phyloP scores from a whole-genome alignment of 2,797 vertebrate genomes.

The Mormyrops attenuatus region DNA sequence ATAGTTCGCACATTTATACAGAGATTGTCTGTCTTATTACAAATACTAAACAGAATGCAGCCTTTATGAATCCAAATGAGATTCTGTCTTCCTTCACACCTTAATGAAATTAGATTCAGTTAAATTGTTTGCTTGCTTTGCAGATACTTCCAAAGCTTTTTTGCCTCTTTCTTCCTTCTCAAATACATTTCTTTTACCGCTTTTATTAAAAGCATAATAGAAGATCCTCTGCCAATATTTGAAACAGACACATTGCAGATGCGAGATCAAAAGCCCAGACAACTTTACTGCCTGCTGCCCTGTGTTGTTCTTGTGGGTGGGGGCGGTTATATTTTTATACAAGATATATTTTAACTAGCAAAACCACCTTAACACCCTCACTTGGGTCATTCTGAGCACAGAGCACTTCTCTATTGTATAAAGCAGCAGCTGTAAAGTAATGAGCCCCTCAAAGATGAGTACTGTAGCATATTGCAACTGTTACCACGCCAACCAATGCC shows the following conservation, averaged over 20 bases:
- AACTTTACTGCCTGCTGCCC: background rate
- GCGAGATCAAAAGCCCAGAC: background rate
- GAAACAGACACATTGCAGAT: background rate
- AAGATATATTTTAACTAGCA: background rate
- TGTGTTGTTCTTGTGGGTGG: background rate
- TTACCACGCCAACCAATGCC: background rate
- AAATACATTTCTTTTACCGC: background rate
- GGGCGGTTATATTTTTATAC: background rate
- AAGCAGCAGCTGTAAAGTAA: background rate
- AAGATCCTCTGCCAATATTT: background rate
- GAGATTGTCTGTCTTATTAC: background rate
- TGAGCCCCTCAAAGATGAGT: background rate
- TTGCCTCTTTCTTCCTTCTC: background rate
- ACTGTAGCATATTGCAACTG: background rate
- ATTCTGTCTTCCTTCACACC: background rate
- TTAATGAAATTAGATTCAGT: constrained; percentile 1
- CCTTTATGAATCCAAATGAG: background rate
- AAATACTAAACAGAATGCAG: background rate
- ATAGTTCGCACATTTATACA: background rate
- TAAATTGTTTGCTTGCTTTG: background rate
- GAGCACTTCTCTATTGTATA: background rate
- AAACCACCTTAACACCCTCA: background rate
- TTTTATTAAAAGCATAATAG: background rate
- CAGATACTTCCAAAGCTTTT: background rate
- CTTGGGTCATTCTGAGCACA: background rate